These are phyloP conservation scores for Andrena trimmerana DNA, from an alignment of 2,888 invertebrate species.

Conservation along the genomic window DNA sequence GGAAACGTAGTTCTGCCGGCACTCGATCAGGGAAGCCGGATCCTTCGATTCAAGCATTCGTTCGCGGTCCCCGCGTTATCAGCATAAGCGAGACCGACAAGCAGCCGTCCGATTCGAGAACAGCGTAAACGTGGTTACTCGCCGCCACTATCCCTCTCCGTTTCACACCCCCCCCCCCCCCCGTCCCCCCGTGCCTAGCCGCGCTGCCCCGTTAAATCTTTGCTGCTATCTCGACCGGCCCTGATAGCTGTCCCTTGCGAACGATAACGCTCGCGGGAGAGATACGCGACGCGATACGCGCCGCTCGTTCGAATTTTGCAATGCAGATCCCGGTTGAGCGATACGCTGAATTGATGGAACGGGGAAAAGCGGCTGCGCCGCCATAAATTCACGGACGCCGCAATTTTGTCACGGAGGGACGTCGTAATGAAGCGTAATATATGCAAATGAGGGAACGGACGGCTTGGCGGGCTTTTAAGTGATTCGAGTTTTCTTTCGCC, in stretches of 20 bases:
- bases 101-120: slow-evolving; percentile 39
- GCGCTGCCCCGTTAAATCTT: slow-evolving; percentile 67
- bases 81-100: slow-evolving; percentile 31
- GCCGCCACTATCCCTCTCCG: not conserved
- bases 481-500: not conserved
- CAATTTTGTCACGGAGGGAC: slow-evolving; percentile 49
- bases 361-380: slow-evolving; percentile 40
- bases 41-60: slow-evolving; percentile 34
- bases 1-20: not conserved
- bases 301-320: slow-evolving; percentile 71
- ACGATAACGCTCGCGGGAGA: slow-evolving; percentile 63
- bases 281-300: slow-evolving; percentile 66
- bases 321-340: slow-evolving; percentile 67
- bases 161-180: too few relatives aligned
- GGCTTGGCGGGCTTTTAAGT: slow-evolving; percentile 19
- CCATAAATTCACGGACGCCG: slow-evolving; percentile 53
- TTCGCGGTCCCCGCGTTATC: slow-evolving; percentile 39
- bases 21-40: not conserved
- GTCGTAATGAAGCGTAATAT: slow-evolving; percentile 48
- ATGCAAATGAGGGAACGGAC: slow-evolving; percentile 44
- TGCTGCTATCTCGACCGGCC: slow-evolving; percentile 63
- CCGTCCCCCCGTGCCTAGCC: slow-evolving; percentile 14
- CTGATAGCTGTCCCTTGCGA: slow-evolving; percentile 58
- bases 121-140: slow-evolving; percentile 46
- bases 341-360: slow-evolving; percentile 64